Percentiles rank a stretch among this genome's conserved stretches.
These are phyloP conservation scores for Nettapus auritus DNA, from an alignment of 2,113 vertebrate genomes.

Conservation along the genomic window DNA sequence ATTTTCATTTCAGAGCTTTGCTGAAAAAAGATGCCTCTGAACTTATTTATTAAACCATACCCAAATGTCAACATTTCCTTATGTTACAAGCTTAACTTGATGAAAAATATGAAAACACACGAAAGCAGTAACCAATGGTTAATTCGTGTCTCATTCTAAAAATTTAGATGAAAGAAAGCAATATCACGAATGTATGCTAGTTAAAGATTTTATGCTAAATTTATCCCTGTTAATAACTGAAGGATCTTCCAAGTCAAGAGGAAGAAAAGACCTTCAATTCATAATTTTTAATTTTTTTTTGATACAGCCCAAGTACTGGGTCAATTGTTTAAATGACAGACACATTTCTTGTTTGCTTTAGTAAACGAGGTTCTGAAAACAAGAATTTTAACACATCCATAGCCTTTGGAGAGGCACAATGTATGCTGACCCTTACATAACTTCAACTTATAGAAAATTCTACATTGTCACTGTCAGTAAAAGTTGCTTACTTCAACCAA, in stretches of 20 bases:
- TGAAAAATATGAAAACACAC: neutral
- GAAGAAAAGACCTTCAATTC: neutral
- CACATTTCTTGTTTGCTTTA: neutral
- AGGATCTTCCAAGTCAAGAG: neutral
- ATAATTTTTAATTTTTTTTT: neutral
- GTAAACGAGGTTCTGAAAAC: neutral
- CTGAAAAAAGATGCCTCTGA: neutral
- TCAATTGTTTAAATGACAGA: neutral
- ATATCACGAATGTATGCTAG: neutral
- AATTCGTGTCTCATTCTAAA: neutral
- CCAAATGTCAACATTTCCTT: neutral
- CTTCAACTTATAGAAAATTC: neutral
- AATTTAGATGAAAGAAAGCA: neutral
- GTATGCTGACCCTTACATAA: neutral
- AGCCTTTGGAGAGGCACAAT: neutral
- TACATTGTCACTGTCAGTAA: neutral
- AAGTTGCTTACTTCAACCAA: neutral
- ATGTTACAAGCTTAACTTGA: neutral
- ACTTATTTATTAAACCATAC: neutral
- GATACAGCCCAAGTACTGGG: neutral
- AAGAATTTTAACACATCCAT: neutral
- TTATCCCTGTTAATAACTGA: slow-evolving; percentile 8
- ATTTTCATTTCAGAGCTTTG: neutral
- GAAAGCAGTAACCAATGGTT: neutral
- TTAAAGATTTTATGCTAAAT: neutral